Evolutionary conservation across 35 echinoderm and acorn worm species (phyloP), one percentile per base, ranked within the genome.

Genomic region (Lytechinus variegatus): DNA sequence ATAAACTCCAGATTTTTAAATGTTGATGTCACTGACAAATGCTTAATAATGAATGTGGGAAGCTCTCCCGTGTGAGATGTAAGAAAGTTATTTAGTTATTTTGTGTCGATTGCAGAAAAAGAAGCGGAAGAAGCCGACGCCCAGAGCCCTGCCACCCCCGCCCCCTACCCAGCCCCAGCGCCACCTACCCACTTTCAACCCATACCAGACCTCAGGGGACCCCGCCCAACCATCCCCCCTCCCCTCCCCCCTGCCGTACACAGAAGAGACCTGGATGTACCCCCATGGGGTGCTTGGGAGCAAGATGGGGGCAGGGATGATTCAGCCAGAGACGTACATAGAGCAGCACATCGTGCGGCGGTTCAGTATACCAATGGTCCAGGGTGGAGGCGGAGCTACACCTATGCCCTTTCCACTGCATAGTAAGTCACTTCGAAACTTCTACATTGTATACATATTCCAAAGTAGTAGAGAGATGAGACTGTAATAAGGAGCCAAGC

Each of bases 291-390:
- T 7, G 66, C 66, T 79, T 16, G 94, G 53, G 87, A 72, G n/a
- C 53, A 87, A 92, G 33, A 72, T 86, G 16, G 90, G 93, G 33
- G 94, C 86, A 27, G 95, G 61, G 24, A 55, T 99, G 52, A 86
- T 91, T 1, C 97, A 99, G 16, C 95, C 96, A 27, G 90, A 99
- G 95, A 99, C 98, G 9, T 99, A 96, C 89, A 87, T 99, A 53
- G 98, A 99, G 87, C 98, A 99, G 95, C 98, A 99, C 56, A 95
- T 99, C 9, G 98, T 99, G 3, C 86, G 97, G 93, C 86, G 98
- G 27, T 99, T 95, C 55, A 98, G 97, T 89, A 86, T 98, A 52
- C 96, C 95, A 14, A 91, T 87, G 51, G 86, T 61, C 3, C 53
- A 79, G 54, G 54, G 54, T 52, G 54, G 86, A 52, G 94, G 94